phyloP scores from a whole-genome alignment of 2,797 vertebrate genomes.

The Smutsia temminckii region DNA sequence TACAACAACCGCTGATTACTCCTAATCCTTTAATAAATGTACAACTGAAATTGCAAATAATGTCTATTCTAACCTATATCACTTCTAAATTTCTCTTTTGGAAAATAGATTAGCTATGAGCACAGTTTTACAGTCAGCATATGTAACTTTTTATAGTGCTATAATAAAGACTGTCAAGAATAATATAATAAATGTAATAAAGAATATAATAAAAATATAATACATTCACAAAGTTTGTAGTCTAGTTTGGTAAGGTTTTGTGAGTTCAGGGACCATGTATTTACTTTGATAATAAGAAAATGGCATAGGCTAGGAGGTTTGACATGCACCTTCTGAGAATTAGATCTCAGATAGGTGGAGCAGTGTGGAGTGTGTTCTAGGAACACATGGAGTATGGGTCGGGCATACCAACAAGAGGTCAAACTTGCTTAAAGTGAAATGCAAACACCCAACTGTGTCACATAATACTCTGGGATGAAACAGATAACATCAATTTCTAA shows the following conservation, averaged over 20 bases:
- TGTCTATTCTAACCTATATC: not conserved
- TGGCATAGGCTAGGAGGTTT: not conserved
- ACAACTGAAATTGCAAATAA: not conserved
- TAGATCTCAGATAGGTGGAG: not conserved
- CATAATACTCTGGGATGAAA: not conserved
- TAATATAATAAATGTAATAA: no score
- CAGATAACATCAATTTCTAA: not conserved
- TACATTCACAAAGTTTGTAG: not conserved
- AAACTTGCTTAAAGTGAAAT: not conserved
- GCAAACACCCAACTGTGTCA: not conserved
- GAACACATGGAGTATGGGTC: not conserved
- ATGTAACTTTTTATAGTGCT: not conserved
- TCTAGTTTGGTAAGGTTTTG: not conserved
- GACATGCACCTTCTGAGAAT: not conserved
- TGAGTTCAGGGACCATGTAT: not conserved
- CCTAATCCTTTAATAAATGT: not conserved
- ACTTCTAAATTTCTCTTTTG: constrained; percentile 17
- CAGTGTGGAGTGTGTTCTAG: not conserved
- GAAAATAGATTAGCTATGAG: constrained; percentile 14
- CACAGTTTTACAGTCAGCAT: not conserved
- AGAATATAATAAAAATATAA: no score
- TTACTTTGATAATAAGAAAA: not conserved
- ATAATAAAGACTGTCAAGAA: not conserved
- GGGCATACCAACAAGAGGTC: not conserved
- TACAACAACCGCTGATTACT: not conserved